Evolutionary conservation across 2,797 vertebrate species (phyloP).

Genomic region (Clangula hyemalis): DNA sequence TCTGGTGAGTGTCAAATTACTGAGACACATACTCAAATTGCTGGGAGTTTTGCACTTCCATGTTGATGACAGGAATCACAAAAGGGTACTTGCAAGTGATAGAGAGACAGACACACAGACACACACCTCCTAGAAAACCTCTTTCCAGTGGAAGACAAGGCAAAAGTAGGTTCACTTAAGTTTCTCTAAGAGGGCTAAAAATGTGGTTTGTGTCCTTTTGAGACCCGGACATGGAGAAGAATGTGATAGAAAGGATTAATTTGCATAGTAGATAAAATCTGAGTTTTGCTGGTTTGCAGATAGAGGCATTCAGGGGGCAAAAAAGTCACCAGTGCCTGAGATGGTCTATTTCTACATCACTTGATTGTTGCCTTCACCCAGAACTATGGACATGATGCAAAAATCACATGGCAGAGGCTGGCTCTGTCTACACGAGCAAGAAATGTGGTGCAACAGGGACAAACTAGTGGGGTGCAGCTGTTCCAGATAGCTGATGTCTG

Average conservation of each 20-base stretch:
- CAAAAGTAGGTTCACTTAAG: background rate
- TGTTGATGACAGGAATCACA: background rate
- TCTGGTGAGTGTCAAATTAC: no score
- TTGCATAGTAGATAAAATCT: background rate
- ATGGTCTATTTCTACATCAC: background rate
- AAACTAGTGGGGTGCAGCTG: background rate
- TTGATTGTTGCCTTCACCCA: background rate
- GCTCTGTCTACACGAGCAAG: fast-evolving
- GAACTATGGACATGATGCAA: background rate
- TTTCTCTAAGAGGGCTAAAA: background rate
- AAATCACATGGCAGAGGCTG: background rate
- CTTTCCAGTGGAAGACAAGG: background rate
- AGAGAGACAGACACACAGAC: background rate
- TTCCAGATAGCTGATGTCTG: background rate
- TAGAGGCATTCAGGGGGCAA: background rate
- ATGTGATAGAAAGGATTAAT: background rate
- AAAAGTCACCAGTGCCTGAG: background rate
- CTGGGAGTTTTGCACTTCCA: background rate
- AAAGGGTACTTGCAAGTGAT: background rate
- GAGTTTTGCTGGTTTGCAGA: background rate
- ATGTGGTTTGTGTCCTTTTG: background rate
- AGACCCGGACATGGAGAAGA: background rate
- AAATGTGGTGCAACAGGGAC: background rate
- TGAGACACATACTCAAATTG: background rate
- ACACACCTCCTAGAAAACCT: background rate